These are phyloP conservation scores for Falco rusticolus DNA, from an alignment of 2,797 vertebrate genomes.

Conservation along the genomic window DNA sequence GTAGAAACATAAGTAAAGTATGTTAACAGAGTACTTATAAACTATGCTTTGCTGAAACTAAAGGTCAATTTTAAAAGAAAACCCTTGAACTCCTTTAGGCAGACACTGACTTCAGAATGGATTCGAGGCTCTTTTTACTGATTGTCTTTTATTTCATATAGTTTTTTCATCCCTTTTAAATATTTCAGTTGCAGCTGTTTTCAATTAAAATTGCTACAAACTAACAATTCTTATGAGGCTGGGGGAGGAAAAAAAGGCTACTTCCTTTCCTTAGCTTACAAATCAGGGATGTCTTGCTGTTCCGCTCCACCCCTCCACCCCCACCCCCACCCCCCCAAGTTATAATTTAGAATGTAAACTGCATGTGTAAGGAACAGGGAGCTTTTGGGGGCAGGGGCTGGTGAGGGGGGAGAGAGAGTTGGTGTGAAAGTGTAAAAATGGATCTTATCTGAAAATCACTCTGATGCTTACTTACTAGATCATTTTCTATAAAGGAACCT, in stretches of 20 bases:
- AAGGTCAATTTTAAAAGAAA: conserved; percentile 64
- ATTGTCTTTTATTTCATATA: conserved; percentile 60
- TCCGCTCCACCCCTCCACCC: no score
- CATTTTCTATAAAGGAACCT: conserved; percentile 33
- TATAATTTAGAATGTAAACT: conserved; percentile 44
- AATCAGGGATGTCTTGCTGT: conserved; percentile 49
- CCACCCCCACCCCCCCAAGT: neutral
- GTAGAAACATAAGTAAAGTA: conserved; percentile 23
- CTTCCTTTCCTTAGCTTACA: conserved; percentile 63
- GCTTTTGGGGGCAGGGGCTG: conserved; percentile 13
- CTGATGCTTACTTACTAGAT: conserved; percentile 32
- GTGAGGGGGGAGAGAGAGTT: conserved; percentile 2
- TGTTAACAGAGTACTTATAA: conserved; percentile 55
- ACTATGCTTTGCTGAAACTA: conserved; percentile 64
- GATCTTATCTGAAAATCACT: neutral
- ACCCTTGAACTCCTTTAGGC: conserved; percentile 53
- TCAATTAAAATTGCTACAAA: conserved; percentile 81
- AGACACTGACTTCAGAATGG: conserved; percentile 47
- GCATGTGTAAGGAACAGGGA: neutral
- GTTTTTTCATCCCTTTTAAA: conserved; percentile 4
- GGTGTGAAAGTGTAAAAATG: conserved; percentile 38
- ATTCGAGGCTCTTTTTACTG: conserved; percentile 2
- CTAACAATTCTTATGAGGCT: conserved; percentile 74
- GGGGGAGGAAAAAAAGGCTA: conserved; percentile 21
- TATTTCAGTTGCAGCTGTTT: conserved; percentile 70